Conservation (phyloP, 2,113 vertebrate species). For the Rhipidura dahli region DNA sequence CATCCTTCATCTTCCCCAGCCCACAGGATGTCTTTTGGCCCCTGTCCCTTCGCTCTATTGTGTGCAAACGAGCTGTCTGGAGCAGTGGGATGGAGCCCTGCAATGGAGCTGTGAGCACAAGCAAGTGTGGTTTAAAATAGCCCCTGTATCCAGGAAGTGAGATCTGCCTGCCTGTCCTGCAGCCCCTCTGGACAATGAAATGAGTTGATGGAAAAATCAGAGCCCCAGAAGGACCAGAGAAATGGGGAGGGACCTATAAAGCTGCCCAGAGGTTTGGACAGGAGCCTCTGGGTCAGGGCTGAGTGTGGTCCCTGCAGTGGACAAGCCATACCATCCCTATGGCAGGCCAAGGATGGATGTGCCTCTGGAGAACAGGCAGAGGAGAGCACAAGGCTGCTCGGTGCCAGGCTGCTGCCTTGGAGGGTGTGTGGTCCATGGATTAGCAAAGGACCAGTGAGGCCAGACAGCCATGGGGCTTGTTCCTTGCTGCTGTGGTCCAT, state of each 20-base stretch:
- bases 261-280: background rate
- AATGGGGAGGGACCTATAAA: background rate
- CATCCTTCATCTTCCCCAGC: background rate
- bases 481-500: background rate
- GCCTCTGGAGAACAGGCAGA: background rate
- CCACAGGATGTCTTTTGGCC: background rate
- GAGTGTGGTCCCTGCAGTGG: accelerated
- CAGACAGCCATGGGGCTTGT: background rate
- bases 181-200: background rate
- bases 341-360: background rate
- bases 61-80: background rate
- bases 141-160: slow-evolving; percentile 16
- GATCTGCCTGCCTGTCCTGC: background rate
- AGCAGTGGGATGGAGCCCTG: background rate
- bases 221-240: background rate
- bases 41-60: background rate
- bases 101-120: background rate
- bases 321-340: background rate
- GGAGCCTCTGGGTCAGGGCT: background rate
- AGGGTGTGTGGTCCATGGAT: background rate
- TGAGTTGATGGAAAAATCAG: background rate
- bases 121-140: slow-evolving; percentile 31
- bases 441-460: background rate
- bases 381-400: background rate
- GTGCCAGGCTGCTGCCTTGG: background rate